phyloP scores from a whole-genome alignment of 2,113 vertebrate genomes.

The Myodes glareolus region DNA sequence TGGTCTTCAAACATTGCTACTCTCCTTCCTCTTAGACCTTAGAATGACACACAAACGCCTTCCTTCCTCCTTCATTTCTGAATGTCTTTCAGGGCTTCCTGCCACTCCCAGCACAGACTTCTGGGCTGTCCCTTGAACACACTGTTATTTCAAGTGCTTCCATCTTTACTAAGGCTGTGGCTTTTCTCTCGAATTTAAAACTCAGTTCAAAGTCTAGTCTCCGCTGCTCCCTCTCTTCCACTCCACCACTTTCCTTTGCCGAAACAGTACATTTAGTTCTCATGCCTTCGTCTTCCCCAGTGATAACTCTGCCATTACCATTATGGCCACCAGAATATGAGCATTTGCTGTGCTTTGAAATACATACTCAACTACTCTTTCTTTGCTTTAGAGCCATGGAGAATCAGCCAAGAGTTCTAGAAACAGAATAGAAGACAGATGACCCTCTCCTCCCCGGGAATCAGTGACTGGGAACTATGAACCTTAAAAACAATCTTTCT shows the following conservation, averaged over 20 bases:
- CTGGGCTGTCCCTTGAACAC: not conserved
- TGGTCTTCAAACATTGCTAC: too few species aligned
- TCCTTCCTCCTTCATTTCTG: not conserved
- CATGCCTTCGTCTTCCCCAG: not conserved
- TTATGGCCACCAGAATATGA: not conserved
- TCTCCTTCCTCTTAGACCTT: not conserved
- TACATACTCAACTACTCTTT: not conserved
- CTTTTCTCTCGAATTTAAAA: not conserved
- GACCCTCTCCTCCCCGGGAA: not conserved
- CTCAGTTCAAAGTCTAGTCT: not conserved
- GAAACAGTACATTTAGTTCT: not conserved
- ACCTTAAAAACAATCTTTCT: not conserved
- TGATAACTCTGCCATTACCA: not conserved
- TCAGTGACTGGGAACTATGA: not conserved
- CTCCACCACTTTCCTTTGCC: not conserved
- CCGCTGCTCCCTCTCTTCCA: not conserved
- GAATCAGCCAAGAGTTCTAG: not conserved
- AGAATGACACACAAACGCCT: not conserved
- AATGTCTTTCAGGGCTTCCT: not conserved
- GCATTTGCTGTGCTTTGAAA: not conserved
- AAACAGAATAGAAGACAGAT: not conserved
- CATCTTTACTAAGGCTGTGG: not conserved
- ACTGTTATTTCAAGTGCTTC: not conserved
- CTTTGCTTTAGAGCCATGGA: not conserved
- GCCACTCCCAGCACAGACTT: not conserved